Evolutionary conservation across 2,888 invertebrate species (phyloP), one percentile per base, ranked within the genome.

Genomic region (Scaptomyza polygonia): DNA sequence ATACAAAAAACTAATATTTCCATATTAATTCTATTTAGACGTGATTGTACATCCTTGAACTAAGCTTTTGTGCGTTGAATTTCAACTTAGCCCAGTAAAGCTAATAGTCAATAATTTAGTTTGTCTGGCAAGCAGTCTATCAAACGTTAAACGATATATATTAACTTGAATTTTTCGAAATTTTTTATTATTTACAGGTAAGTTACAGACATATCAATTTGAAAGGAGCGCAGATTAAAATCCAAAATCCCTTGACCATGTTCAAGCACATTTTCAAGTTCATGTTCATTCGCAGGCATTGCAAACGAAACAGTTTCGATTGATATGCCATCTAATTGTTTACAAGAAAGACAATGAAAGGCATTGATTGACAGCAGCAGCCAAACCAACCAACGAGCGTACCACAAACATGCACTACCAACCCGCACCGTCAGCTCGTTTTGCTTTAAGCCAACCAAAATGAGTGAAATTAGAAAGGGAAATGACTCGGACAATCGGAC

Each of bases 321-420:
- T 49, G 52, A 64, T 56, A 71, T 69, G 66, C 52, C 16, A 64
- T 49, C 48, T 40, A 72, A 69, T 66, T 72, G 53, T 72, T 53
- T n/a, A 44, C 52, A 49, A 49, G 9, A 27, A 43, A 47, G 36
- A 40, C 43, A 25, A n/a, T 36, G 36, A 9, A 34, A 32, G 68
- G n/a, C 62, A 58, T 51, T 64, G 72, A 75, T 64, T 75, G 71
- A 51, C 57, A 52, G 51, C 61, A 67, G 56, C 18, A 45, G 34
- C 39, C 11, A 30, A 30, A 8, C 8, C 34, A 34, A 34, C 34
- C 21, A 21, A 21, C 21, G 21, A 21, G 21, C 3, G 21, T 21
- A 21, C 7, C 29, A 29, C 1, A 29, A 8, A 9, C 29, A 29
- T 9, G 4, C 9, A 29, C 2, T 29, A 9, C 25, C 29, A 29